Conservation (phyloP, 2,113 vertebrate genomes). For the Archocentrus centrarchus region DNA sequence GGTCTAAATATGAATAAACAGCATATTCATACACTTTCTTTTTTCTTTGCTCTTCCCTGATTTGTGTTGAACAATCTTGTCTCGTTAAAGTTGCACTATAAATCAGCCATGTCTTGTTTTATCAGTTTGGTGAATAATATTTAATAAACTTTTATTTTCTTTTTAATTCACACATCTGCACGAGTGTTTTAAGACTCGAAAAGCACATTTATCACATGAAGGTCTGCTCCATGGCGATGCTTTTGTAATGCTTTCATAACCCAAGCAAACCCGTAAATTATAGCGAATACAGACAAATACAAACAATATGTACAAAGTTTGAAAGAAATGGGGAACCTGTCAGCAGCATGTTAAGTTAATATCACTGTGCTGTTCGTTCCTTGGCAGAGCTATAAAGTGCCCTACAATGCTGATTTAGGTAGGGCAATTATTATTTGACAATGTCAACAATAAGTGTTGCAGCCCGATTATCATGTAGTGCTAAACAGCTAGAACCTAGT, state of each 20-base stretch:
- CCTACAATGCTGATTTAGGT: neutral
- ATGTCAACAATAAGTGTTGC: too few relatives aligned
- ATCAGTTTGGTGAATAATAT: constrained; percentile 44
- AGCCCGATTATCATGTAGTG: too few relatives aligned
- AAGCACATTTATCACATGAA: neutral
- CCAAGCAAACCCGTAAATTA: neutral
- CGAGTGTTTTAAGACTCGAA: neutral
- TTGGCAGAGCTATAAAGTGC: neutral
- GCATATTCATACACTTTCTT: neutral
- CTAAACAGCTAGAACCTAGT: neutral
- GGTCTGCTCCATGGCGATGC: neutral
- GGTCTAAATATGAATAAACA: neutral
- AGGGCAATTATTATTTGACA: too few relatives aligned
- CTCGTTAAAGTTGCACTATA: constrained; percentile 47
- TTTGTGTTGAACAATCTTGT: constrained; percentile 52
- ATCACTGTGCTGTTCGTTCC: neutral
- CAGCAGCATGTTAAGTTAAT: neutral
- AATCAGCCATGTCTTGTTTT: constrained; percentile 43
- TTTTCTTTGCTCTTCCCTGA: constrained; percentile 10
- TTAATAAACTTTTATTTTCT: constrained; percentile 64
- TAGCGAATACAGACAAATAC: neutral
- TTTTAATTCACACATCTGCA: constrained; percentile 3
- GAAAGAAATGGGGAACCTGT: neutral
- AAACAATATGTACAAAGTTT: neutral
- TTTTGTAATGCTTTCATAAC: neutral